Evolutionary conservation across 2,888 invertebrate genomes (phyloP).

Genomic region (Erpobdella octoculata): DNA sequence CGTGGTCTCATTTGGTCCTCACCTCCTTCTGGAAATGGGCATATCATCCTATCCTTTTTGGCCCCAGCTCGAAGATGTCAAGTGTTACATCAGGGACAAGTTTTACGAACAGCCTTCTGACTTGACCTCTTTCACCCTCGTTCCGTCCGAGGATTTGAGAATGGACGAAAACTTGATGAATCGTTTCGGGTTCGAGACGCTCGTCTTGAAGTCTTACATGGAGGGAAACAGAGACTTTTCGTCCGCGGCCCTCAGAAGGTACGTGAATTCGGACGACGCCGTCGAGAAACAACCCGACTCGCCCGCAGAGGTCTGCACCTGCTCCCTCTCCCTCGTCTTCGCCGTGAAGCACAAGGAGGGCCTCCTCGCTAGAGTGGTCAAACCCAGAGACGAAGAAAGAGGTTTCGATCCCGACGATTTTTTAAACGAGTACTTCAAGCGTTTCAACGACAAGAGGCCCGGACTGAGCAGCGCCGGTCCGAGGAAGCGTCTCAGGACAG

Average conservation of each 20-base stretch:
- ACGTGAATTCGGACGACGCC: not conserved
- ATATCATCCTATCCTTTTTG: not conserved
- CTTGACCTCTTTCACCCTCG: not conserved
- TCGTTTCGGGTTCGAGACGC: not conserved
- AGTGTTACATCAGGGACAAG: not conserved
- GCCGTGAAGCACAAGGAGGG: not conserved
- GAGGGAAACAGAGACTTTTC: not conserved
- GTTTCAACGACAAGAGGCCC: too few species aligned
- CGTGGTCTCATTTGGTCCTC: not conserved
- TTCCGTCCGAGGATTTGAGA: not conserved
- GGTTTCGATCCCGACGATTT: too few species aligned
- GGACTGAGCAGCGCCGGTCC: too few species aligned
- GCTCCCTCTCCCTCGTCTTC: not conserved
- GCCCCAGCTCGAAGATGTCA: not conserved
- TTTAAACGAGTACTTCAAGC: too few species aligned
- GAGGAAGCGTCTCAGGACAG: too few species aligned
- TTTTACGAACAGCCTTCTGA: not conserved
- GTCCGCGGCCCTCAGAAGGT: too few species aligned
- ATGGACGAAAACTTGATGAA: too few species aligned
- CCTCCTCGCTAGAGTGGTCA: not conserved
- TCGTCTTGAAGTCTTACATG: not conserved
- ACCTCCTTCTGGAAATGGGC: not conserved
- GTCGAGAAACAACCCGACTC: not conserved
- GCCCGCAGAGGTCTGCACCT: not conserved
- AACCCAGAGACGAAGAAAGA: not conserved